Conservation (phyloP, 2,888 invertebrate species). For the Eilema caniola region DNA sequence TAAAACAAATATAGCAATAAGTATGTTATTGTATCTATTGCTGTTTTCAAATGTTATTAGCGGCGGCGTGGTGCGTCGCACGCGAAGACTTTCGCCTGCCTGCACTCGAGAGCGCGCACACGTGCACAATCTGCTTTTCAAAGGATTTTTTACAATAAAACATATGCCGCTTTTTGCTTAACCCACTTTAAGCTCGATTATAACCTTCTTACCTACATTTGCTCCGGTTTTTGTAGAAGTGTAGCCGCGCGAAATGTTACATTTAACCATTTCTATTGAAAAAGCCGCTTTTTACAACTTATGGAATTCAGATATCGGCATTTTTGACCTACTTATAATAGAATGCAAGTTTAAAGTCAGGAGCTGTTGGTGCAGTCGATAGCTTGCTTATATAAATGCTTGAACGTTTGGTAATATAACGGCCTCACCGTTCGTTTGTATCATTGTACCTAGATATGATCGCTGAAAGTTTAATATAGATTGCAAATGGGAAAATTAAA, state of each 20-base stretch:
- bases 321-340: constrained; percentile 34
- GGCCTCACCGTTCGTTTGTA: too few relatives aligned
- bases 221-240: constrained; percentile 78
- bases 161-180: constrained; percentile 86
- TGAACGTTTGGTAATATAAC: not conserved
- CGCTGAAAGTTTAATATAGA: too few relatives aligned
- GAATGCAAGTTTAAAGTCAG: not conserved
- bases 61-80: constrained; percentile 50
- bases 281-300: constrained; percentile 27
- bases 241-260: constrained; percentile 57
- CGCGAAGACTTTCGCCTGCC: constrained; percentile 72
- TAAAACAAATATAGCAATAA: constrained; percentile 1
- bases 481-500: too few relatives aligned
- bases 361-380: not conserved
- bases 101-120: constrained; percentile 74
- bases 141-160: constrained; percentile 85
- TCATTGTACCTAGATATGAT: too few relatives aligned
- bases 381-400: not conserved
- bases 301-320: constrained; percentile 6
- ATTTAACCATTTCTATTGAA: constrained; percentile 44
- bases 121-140: constrained; percentile 81
- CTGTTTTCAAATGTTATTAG: not conserved
- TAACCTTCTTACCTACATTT: constrained; percentile 87
- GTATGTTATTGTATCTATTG: not conserved
- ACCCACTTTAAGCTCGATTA: constrained; percentile 86